A percentile compares a stretch with the other conserved stretches of the same genome.
Conservation (phyloP, 2,113 vertebrate genomes). For the Peromyscus maniculatus region DNA sequence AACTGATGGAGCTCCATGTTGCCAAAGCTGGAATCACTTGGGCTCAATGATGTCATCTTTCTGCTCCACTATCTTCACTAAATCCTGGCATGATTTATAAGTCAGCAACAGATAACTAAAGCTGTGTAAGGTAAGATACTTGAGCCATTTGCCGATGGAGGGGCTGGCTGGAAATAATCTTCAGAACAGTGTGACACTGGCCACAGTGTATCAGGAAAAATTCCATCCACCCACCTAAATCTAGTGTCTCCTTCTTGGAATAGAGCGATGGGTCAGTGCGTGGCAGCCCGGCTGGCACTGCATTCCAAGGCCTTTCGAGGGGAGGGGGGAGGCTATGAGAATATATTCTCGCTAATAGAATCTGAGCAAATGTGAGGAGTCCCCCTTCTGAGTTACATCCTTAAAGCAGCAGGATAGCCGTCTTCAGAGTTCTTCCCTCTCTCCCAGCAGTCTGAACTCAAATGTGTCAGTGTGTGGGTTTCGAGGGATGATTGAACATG, state of each 20-base stretch:
- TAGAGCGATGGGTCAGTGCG: neutral
- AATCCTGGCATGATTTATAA: constrained; percentile 15
- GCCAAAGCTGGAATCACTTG: neutral
- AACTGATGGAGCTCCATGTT: neutral
- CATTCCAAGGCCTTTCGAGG: neutral
- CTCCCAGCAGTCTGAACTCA: neutral
- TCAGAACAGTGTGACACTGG: neutral
- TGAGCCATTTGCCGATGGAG: neutral
- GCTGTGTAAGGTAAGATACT: neutral
- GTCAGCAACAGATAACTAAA: neutral
- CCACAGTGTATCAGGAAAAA: neutral
- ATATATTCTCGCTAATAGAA: neutral
- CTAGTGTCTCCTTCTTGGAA: neutral
- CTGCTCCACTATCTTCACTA: neutral
- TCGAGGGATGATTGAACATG: neutral
- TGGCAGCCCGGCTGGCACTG: no score
- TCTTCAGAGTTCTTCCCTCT: neutral
- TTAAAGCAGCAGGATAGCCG: neutral
- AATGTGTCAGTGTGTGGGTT: neutral
- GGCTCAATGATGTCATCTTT: neutral
- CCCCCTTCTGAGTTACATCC: neutral
- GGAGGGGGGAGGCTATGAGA: neutral
- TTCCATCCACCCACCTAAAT: neutral
- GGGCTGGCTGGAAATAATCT: neutral
- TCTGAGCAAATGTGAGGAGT: neutral